Evolutionary conservation across 2,113 vertebrate species (phyloP).

Genomic region (Alouatta palliata): DNA sequence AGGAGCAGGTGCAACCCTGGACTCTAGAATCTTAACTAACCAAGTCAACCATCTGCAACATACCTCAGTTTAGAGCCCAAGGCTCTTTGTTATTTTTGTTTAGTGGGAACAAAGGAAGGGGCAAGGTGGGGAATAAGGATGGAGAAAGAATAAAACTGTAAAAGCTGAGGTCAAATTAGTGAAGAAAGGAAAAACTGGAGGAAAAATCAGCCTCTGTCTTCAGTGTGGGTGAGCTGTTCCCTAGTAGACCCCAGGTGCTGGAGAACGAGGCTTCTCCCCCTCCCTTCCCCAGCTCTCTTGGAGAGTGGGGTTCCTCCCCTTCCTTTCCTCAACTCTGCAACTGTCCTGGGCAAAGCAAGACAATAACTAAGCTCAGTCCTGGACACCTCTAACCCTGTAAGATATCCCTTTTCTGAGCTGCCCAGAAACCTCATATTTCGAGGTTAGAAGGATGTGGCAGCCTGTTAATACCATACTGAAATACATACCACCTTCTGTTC

Average conservation of each 20-base stretch:
- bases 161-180: neutral
- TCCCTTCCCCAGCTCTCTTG: too few relatives aligned
- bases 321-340: too few relatives aligned
- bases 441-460: neutral
- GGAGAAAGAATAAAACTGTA: neutral
- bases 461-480: neutral
- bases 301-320: too few relatives aligned
- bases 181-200: neutral
- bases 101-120: neutral
- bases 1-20: neutral
- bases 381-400: neutral
- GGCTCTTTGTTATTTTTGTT: neutral
- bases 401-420: neutral
- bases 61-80: neutral
- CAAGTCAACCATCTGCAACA: too few relatives aligned
- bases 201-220: neutral
- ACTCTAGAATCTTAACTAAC: neutral
- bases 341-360: neutral
- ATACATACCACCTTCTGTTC: neutral
- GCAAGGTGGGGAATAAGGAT: neutral
- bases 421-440: neutral
- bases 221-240: neutral
- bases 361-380: neutral
- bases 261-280: neutral
- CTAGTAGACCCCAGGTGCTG: rapidly evolving